Evolutionary conservation across 2,888 invertebrate species (phyloP), one percentile per base, ranked within the genome.

Genomic region (Coleophora deauratella): DNA sequence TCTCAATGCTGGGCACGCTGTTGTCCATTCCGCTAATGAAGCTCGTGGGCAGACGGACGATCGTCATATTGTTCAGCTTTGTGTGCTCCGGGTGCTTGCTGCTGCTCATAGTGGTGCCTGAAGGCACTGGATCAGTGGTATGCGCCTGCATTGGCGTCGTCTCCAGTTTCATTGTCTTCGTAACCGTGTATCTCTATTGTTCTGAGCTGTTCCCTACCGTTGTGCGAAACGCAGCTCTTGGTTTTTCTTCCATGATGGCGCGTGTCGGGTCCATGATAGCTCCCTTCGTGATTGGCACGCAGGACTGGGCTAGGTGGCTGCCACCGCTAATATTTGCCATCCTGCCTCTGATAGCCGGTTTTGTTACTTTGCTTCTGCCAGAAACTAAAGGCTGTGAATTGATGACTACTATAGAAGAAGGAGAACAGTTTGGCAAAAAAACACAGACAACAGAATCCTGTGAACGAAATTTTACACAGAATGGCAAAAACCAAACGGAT

Each of bases 171-270:
- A 89, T 94, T n/a, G 90, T 91, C 1, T 97, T 96, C 91, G 92
- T 93, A 14, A 92, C 92, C 14, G 92, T 93, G 10, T 97, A 96
- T 70, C 88, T 96, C 32, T 96, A 93, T 72, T 92, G 93, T 28
- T 91, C 94, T 0, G 97, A 97, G 74, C 66, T 96, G 38, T 96
- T 95, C 58, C 97, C 97, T 0, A 97, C 97, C 0, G 92, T 95
- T 2, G 91, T 96, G 1, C 86, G 97, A 27, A 96, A 95, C 58
- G 91, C 93, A 36, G 96, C 95, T 0, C 87, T 96, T 42, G 96
- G 97, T 0, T 87, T 92, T 10, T 92, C 93, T 11, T 96, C 96
- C 0, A 93, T 95, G 91, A 89, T 91, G 60, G 96, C 96, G 0
- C 88, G 96, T 50, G 80, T 96, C 21, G 97, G 96, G 0, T 95